Base-by-base conservation (phyloP, 2,888 invertebrate genomes). In the Patella caerulea region DNA sequence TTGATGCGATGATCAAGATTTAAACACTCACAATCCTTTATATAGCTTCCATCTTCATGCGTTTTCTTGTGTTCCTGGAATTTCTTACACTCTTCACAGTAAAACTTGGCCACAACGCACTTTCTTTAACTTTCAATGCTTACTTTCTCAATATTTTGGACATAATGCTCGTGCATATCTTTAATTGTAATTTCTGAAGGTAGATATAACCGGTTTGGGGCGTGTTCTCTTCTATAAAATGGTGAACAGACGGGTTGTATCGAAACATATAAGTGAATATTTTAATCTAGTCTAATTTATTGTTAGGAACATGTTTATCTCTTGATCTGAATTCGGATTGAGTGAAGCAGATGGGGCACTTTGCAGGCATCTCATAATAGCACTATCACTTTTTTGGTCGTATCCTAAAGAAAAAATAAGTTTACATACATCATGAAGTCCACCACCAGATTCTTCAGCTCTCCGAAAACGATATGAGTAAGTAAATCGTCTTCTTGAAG, bases 111-210 rank as follows among this genome's bases (percentile, higher is more conserved):
- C n/a, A 17, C n/a, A 15, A 65, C 65, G 17, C 14, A 74, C 65
- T 74, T 74, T 29, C 74, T 55, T n/a, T 65, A 74, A 17, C 59
- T 74, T 59, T 74, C 65, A 59, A 56, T 59, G 29, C 73, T 34
- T 29, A 54, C 24, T 54, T 24, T 9, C 17, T 12, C 29, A 24
- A 24, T 53, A 9, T 55, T 53, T 55, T 29, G 17, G 29, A 34
- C 29, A 29, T 56, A 74, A 53, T 65, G 56, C n/a, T 29, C 74
- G 5, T 74, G 59, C 59, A 74, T 56, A 19, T 59, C 59, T 24
- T 55, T 74, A 56, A 74, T 74, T 53, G 74, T 55, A 9, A 56
- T 53, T 12, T 74, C 74, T 45, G 53, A 45, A 5, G 73, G 52
- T 24, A 73, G 11, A 53, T 73, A 74, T 55, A 55, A 34, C 56